A percentile compares a stretch with the other conserved stretches of the same genome.
phyloP scores from a whole-genome alignment of 2,888 invertebrate genomes.

The Tupiocoris notatus region DNA sequence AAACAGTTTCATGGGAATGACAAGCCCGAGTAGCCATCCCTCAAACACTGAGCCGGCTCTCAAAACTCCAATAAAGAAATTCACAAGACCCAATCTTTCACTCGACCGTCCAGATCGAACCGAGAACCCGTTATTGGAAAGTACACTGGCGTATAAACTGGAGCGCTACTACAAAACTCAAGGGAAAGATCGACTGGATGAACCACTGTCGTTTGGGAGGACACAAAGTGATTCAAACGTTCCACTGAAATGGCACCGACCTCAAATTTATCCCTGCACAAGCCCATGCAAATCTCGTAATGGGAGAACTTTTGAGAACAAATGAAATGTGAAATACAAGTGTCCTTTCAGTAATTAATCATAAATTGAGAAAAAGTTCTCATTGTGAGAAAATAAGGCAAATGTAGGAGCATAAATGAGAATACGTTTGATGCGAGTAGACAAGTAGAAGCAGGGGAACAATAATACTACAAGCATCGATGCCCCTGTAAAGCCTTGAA shows the following conservation, averaged over 20 bases:
- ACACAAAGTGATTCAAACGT: neutral
- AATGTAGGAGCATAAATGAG: no score
- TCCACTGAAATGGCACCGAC: neutral
- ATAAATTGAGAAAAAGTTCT: no score
- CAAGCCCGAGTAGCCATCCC: neutral
- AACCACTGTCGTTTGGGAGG: neutral
- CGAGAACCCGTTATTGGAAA: conserved; percentile 7
- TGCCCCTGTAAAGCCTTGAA: no score
- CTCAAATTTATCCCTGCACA: neutral
- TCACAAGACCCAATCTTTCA: neutral
- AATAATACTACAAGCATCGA: no score
- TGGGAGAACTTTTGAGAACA: no score
- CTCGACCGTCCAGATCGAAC: neutral
- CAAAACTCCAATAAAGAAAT: neutral
- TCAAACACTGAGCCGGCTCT: neutral
- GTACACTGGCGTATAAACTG: conserved; percentile 5
- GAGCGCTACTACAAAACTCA: conserved; percentile 12
- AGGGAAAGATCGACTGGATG: conserved; percentile 15
- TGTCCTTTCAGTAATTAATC: no score
- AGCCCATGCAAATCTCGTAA: neutral
- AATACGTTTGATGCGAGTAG: no score
- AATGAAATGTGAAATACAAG: no score
- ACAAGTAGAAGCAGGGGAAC: no score
- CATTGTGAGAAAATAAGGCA: no score
- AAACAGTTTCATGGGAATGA: neutral